These are phyloP conservation scores for Drosophila falleni DNA, from an alignment of 2,888 invertebrate species.

Conservation along the genomic window DNA sequence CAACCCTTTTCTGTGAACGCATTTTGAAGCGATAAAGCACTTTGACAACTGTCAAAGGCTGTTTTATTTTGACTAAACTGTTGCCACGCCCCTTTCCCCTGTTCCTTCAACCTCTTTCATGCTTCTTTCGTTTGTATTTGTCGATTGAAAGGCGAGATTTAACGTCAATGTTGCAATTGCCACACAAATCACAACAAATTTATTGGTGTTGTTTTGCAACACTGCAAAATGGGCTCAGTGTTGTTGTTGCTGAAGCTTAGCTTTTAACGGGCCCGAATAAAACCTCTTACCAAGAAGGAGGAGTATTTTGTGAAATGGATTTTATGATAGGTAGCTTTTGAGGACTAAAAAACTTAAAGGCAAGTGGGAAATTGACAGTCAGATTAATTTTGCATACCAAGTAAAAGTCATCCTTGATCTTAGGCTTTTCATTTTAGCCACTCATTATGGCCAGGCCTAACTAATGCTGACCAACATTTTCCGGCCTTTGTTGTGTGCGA, in stretches of 20 bases:
- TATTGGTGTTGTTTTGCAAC: conserved; percentile 26
- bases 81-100: background rate
- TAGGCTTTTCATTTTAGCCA: conserved; percentile 17
- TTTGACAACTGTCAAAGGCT: conserved; percentile 21
- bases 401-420: conserved; percentile 19
- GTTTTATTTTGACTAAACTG: conserved; percentile 16
- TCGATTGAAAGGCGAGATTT: conserved; percentile 55
- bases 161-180: conserved; percentile 45
- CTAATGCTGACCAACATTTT: conserved; percentile 41
- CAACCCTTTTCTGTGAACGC: conserved; percentile 8
- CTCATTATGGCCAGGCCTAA: conserved; percentile 57
- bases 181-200: conserved; percentile 25
- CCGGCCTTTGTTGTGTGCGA: conserved; percentile 37
- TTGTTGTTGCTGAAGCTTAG: conserved; percentile 41
- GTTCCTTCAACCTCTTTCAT: background rate
- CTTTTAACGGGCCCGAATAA: conserved; percentile 31
- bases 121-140: conserved; percentile 26
- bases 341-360: conserved; percentile 20
- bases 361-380: conserved; percentile 29
- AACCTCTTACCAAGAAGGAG: conserved; percentile 20
- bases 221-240: conserved; percentile 42
- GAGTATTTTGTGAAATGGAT: conserved; percentile 49
- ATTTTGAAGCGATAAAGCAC: conserved; percentile 34
- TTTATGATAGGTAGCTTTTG: conserved; percentile 27
- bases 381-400: conserved; percentile 21